Evolutionary conservation across 2,797 vertebrate genomes (phyloP).

Genomic region (Etheostoma perlongum): DNA sequence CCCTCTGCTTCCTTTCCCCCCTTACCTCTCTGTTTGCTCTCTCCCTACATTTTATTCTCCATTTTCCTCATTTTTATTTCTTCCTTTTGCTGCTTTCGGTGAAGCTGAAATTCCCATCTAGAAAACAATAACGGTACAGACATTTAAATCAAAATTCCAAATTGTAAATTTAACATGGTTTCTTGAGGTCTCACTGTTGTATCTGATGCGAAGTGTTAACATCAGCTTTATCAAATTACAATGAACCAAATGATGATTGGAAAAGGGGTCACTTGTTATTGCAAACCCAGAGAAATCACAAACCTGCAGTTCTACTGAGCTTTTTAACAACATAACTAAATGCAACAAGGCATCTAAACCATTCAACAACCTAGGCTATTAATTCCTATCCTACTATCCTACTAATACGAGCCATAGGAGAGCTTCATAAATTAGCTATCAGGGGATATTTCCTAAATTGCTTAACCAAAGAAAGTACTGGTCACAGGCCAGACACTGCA

Average conservation of each 20-base stretch:
- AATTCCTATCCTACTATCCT: too few relatives aligned
- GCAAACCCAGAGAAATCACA: not conserved
- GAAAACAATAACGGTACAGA: not conserved
- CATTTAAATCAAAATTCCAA: not conserved
- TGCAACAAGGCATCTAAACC: too few relatives aligned
- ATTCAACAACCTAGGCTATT: too few relatives aligned
- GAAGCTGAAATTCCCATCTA: not conserved
- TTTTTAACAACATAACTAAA: not conserved
- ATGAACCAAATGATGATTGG: not conserved
- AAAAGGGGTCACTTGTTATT: not conserved
- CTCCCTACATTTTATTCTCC: conserved; percentile 1
- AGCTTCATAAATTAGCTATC: too few relatives aligned
- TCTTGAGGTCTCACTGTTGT: not conserved
- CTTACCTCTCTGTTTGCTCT: not conserved
- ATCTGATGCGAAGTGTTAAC: not conserved
- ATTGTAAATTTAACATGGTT: conserved; percentile 1
- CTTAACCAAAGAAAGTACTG: too few relatives aligned
- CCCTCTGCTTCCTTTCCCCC: not conserved
- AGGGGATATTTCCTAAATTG: too few relatives aligned
- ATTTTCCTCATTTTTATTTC: not conserved
- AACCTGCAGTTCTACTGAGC: not conserved
- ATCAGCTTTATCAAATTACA: not conserved
- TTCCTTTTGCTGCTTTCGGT: not conserved
- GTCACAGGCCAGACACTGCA: too few relatives aligned
- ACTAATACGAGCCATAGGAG: too few relatives aligned